phyloP scores from a whole-genome alignment of 1,140 invertebrate genomes.

The Nomia melanderi region DNA sequence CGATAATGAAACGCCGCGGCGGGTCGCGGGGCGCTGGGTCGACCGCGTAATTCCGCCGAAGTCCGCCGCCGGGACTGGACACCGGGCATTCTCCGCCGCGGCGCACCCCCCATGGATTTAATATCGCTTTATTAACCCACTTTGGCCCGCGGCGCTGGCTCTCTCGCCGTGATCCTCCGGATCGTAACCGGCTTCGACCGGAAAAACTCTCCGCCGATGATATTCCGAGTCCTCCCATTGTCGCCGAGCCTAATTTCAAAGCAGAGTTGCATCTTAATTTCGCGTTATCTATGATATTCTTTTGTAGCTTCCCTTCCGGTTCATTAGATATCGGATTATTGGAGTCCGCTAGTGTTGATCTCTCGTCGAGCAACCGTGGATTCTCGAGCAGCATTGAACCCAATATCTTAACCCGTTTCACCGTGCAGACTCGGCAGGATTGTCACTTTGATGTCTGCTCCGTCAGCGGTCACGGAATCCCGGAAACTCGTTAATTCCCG shows the following conservation, averaged over 20 bases:
- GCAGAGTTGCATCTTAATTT: no score
- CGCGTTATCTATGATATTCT: no score
- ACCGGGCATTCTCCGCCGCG: constrained; percentile 60
- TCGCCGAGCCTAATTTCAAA: no score
- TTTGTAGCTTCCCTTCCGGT: no score
- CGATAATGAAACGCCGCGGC: constrained; percentile 67
- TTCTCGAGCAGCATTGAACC: neutral
- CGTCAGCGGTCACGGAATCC: neutral
- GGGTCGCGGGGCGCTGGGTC: constrained; percentile 50
- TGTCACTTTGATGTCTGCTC: neutral
- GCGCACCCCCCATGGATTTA: constrained; percentile 74
- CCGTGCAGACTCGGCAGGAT: neutral
- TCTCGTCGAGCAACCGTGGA: neutral
- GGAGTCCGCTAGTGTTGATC: no score
- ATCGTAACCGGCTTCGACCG: neutral
- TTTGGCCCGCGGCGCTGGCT: constrained; percentile 53
- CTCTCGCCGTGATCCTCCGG: constrained; percentile 36
- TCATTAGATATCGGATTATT: no score
- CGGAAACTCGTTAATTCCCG: constrained; percentile 19
- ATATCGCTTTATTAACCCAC: constrained; percentile 79
- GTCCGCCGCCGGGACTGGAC: constrained; percentile 67
- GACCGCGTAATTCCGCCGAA: constrained; percentile 64
- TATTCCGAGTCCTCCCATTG: neutral
- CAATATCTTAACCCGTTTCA: no score
- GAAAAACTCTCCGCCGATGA: neutral